Evolutionary conservation across 37 sponge, comb jelly and placozoan genomes (phyloP), one percentile per base, ranked within the genome.

Genomic region (Amphimedon queenslandica): DNA sequence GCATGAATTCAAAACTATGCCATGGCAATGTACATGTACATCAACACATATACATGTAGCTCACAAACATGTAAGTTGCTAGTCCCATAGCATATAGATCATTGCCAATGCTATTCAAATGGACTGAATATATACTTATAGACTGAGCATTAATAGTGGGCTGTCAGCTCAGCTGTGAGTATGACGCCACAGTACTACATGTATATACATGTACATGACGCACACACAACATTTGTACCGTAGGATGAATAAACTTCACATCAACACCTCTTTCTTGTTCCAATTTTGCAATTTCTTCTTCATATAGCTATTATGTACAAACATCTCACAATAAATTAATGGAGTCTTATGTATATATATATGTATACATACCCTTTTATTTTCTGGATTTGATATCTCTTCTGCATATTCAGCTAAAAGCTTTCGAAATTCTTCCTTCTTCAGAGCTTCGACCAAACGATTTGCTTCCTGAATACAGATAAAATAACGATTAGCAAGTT

Each of bases 361-460:
- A 25, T n/a, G 5, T 25, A 24, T 55, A 27, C 42, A 39, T 30
- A 84, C 75, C 36, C 63, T 76, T 60, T 69, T 84, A 81, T 92
- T 92, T 25, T 83, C 88, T 1, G 97, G 94, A 39, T 93, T 85
- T 25, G 81, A 67, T 42, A 96, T 86, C 42, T 96, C 94, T 40
- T 96, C 34, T 8, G 88, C 94, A 75, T 96, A 96, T 5, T 93
- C 93, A 16, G n/a, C 63, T 37, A 96, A 42, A 35, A 96, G 64
- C 40, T 92, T 89, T 2, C 97, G 73, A 72, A 96, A 96, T 31
- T 92, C 88, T 42, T 92, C 88, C 24, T 96, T 84, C 67, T 89
- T 82, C 53, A 96, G 69, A 10, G 97, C 97, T 29, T 80, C 66
- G 13, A 21, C 56, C 0, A 96, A 24, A 34, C 41, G 74, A 40